Evolutionary conservation across 2,113 vertebrate genomes (phyloP), one percentile per base, ranked within the genome.

Genomic region (Nothocercus nigrocapillus): DNA sequence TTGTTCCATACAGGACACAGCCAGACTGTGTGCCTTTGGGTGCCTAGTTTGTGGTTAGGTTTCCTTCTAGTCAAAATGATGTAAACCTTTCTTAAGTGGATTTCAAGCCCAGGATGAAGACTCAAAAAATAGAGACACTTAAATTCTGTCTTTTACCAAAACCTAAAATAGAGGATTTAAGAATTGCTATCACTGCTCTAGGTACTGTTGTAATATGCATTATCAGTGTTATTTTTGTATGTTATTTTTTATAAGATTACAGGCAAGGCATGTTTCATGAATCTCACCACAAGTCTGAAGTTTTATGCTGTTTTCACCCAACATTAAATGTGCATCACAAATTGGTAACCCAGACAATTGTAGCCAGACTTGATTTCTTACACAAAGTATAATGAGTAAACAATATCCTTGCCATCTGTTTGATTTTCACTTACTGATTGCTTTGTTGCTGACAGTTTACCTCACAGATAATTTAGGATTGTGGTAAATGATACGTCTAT

Each of bases 361-460:
- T 68, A 94, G 63, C 4, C 20, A 77, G 68, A 56, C 19, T 82
- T 73, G 14, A 88, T 85, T 91, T 89, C 82, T 89, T 83, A 77
- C 51, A 74, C 40, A 42, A 81, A 89, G 24, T 84, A 58, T 81
- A 78, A 94, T 16, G 54, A 75, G 32, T 85, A 72, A 96, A 85
- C 85, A 90, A 86, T 44, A 77, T 61, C 7, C 2, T 81, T 93
- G 76, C 45, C n/a, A 56, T 93, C 69, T 77, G 59, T 83, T 91
- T 93, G 82, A 89, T 81, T 56, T 67, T 85, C 54, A 63, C 64
- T 88, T 68, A 28, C 76, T 93, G 76, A 91, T 85, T 94, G 67
- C 78, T 91, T 90, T 94, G 61, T 81, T 94, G 85, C 53, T 85
- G 79, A 90, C 82, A 80, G 80, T 94, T 94, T 93, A 81, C 42